Base-by-base conservation (phyloP, 2,888 invertebrate species). In the Empis stercorea region DNA sequence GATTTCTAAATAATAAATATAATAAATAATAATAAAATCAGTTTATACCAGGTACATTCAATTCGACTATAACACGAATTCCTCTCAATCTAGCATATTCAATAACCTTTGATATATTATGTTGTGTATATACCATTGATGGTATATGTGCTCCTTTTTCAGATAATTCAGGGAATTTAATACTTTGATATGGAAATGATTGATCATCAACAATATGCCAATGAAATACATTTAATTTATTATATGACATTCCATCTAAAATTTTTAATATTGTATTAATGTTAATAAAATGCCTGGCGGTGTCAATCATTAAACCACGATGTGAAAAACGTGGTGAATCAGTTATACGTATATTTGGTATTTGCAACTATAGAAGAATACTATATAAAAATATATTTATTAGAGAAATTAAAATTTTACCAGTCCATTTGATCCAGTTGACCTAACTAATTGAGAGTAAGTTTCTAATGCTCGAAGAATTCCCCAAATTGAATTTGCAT, bases 141-240 rank as follows among this genome's bases (percentile, higher is more conserved):
- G 74, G 71, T 55, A 80, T 73, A 57, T 76, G 88, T 1, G 87
- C 83, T 4, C 87, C 88, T 54, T 73, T 65, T 27, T 4, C 23
- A 80, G 83, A 84, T 42, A 94, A 71, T 52, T 84, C 76, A 0
- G 94, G 93, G 64, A 80, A 94, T 37, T 62, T 73, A 43, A 68
- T 70, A 61, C 92, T 93, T 55, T 82, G 76, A 61, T 86, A 95
- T 0, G 94, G 93, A 64, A 95, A 95, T 52, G 92, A 87, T 59
- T 88, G 86, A 63, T 93, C 92, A 64, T 95, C 95, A 0, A 87
- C 85, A 44, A 95, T 85, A 63, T 95, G 95, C 94, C 94, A 95
- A 65, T 95, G 94, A 52, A 95, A 80, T 1, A 93, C 87, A 64
- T 95, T 95, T 61, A 93, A 68, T 68, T 95, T 95, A 63, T 91